Evolutionary conservation across 2,888 invertebrate species (phyloP).

Genomic region (Leucophenga maculata): DNA sequence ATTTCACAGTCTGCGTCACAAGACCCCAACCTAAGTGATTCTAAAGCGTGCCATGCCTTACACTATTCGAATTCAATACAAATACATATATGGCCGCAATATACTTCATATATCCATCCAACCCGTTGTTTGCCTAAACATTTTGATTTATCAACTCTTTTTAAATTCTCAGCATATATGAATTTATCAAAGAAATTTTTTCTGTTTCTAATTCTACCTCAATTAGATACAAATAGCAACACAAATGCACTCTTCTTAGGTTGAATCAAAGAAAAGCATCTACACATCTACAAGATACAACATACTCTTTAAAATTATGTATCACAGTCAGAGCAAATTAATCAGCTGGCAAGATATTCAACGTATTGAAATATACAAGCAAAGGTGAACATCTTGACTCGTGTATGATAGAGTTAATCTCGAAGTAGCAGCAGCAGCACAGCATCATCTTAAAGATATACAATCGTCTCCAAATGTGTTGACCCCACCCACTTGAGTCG

Average conservation of each 20-base stretch:
- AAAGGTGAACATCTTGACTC: constrained; percentile 14
- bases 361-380: constrained; percentile 4
- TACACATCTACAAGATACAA: not conserved
- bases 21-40: not conserved
- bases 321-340: constrained; percentile 7
- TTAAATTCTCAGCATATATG: constrained; percentile 57
- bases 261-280: not conserved
- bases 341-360: constrained; percentile 3
- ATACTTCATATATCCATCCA: constrained; percentile 36
- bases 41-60: not conserved
- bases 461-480: constrained; percentile 53
- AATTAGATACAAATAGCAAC: constrained; percentile 22
- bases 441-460: constrained; percentile 54
- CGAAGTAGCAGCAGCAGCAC: constrained; percentile 49
- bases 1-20: constrained; percentile 30
- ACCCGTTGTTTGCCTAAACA: constrained; percentile 34
- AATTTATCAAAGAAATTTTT: constrained; percentile 49
- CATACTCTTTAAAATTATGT: constrained; percentile 6
- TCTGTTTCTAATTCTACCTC: constrained; percentile 8
- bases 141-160: constrained; percentile 67
- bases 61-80: not conserved
- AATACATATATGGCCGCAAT: too few species aligned
- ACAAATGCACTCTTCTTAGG: constrained; percentile 20
- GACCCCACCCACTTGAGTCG: constrained; percentile 57
- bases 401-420: constrained; percentile 44